Percentiles rank a stretch among this genome's conserved stretches.
phyloP scores from a whole-genome alignment of 1,140 invertebrate genomes.

The Charaxes varanes region DNA sequence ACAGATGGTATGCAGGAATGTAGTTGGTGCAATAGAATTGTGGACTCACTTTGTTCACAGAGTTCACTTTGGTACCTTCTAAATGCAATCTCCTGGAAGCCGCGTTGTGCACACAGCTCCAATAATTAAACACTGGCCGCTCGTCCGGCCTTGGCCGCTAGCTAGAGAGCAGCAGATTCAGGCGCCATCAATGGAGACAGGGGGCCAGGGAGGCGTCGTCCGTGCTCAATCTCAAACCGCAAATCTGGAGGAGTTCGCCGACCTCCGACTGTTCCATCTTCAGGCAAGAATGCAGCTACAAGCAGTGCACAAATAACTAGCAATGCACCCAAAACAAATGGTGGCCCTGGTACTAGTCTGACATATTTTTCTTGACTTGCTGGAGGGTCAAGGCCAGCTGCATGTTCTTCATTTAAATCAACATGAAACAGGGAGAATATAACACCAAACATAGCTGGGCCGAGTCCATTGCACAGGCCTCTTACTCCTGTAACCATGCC shows the following conservation, averaged over 20 bases:
- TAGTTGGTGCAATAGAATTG: conserved; percentile 38
- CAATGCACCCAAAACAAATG: conserved; percentile 98
- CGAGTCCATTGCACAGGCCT: conserved; percentile 94
- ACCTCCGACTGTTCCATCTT: conserved; percentile 74
- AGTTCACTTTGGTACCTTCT: conserved; percentile 60
- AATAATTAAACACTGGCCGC: conserved; percentile 59
- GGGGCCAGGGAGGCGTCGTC: conserved; percentile 83
- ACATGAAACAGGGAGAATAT: conserved; percentile 99
- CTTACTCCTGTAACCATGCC: conserved; percentile 98
- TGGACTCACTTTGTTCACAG: conserved; percentile 50
- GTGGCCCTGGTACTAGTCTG: conserved; percentile 95
- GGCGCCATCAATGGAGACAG: conserved; percentile 87
- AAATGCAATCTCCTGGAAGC: conserved; percentile 47
- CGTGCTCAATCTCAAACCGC: conserved; percentile 85
- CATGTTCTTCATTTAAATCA: conserved; percentile 89
- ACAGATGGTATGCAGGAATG: conserved; percentile 47
- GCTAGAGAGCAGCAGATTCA: conserved; percentile 82
- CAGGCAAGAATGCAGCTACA: conserved; percentile 94
- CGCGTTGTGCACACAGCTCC: conserved; percentile 24
- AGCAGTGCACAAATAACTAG: conserved; percentile 96
- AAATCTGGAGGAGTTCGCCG: conserved; percentile 79
- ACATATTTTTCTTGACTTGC: conserved; percentile 54
- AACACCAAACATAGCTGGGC: conserved; percentile 97
- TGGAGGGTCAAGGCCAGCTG: conserved; percentile 39
- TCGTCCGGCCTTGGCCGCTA: conserved; percentile 47